Evolutionary conservation across 2,113 vertebrate genomes (phyloP).

Genomic region (Phyllostomus discolor): DNA sequence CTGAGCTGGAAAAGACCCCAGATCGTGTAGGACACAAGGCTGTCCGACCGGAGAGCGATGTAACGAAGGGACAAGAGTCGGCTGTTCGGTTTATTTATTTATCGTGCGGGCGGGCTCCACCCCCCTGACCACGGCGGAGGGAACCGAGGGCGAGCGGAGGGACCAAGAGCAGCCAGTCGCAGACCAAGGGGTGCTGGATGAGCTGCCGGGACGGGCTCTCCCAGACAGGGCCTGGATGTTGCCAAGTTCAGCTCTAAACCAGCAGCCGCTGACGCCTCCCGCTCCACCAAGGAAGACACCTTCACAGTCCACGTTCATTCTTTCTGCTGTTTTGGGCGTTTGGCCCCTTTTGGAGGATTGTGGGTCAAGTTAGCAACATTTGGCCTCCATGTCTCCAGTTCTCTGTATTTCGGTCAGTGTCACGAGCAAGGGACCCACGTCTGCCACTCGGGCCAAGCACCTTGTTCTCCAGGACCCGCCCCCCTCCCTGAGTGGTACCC

Average conservation of each 20-base stretch:
- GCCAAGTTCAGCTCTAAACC: background rate
- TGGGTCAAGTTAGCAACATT: background rate
- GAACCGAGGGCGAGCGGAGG: background rate
- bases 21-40: fast-evolving
- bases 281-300: background rate
- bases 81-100: background rate
- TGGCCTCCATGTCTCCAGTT: background rate
- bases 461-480: background rate
- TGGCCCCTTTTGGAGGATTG: background rate
- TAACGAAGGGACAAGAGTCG: background rate
- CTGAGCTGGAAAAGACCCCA: background rate
- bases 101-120: background rate
- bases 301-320: background rate
- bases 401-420: background rate
- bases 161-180: background rate
- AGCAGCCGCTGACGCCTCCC: background rate
- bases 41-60: background rate
- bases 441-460: background rate
- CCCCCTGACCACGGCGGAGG: background rate
- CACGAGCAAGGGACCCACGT: background rate
- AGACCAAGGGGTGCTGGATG: background rate
- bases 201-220: background rate
- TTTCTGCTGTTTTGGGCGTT: background rate
- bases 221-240: background rate
- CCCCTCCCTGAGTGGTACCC: background rate